Base-by-base conservation (phyloP, 2,888 invertebrate species). In the Penaeus monodon region DNA sequence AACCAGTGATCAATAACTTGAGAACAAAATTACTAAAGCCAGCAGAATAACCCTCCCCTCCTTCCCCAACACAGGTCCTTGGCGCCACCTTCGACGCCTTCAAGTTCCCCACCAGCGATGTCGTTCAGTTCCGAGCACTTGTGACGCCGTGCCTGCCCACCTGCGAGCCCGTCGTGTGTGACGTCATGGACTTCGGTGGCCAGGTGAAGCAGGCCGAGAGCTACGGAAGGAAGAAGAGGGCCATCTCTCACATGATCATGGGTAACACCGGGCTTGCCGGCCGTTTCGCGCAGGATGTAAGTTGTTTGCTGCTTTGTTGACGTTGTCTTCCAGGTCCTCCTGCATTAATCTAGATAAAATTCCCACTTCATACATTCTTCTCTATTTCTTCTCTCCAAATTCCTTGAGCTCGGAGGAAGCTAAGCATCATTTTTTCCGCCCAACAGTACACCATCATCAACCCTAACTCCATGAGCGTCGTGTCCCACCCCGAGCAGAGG, bases 41-140 rank as follows among this genome's bases (percentile, higher is more conserved):
- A 44, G 27, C 22, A 0, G 17, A 27, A 17, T 70, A 33, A 70
- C 24, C 70, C 20, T 8, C 29, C 33, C n/a, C 20, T 57, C 27
- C 20, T n/a, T 81, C 29, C 70, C 49, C 49, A 57, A 57, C 80
- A 1, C 94, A 96, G 95, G 95, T 96, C 91, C 93, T 98, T 89
- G 93, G 97, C 89, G 97, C 97, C 83, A 96, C 97, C 93, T 98
- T 98, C 93, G 98, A 98, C 92, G 98, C 98, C 66, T 98, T 98
- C 94, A 98, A 98, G 93, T 98, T 98, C 94, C 98, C 98, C 74
- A 97, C 97, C 81, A 97, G 97, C 24, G 97, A 98, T 92, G 96
- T 97, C 77, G 98, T 98, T 2, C 98, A 98, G 92, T 98, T 98
- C 95, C 95, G 97, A 90, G 98, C 98, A n/a, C 93, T 98, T 91